phyloP scores from a whole-genome alignment of 2,888 invertebrate species.

The Bombyx huttoni region DNA sequence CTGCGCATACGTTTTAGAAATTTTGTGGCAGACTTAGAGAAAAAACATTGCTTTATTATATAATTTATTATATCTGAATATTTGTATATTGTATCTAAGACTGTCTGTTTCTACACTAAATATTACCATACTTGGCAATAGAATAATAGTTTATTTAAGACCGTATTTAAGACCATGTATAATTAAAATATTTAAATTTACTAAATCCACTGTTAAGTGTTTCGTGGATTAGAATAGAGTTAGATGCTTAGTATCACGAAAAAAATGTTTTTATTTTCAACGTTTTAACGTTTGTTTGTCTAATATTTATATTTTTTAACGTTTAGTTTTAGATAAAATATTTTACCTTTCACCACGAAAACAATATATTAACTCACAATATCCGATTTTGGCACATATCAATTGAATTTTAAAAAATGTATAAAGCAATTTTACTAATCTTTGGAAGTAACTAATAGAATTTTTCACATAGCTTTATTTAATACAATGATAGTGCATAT shows the following conservation, averaged over 20 bases:
- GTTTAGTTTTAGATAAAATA: not conserved
- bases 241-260: too few relatives aligned
- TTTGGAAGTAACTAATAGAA: not conserved
- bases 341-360: not conserved
- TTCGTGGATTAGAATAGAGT: not conserved
- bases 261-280: not conserved
- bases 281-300: too few relatives aligned
- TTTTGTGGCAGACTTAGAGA: too few relatives aligned
- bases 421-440: not conserved
- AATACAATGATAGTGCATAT: not conserved
- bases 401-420: not conserved
- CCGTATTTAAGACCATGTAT: not conserved
- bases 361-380: not conserved
- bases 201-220: not conserved
- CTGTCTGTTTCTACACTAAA: too few relatives aligned
- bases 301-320: not conserved
- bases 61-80: too few relatives aligned
- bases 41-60: too few relatives aligned
- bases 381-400: not conserved
- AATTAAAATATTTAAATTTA: not conserved
- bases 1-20: too few relatives aligned
- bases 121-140: too few relatives aligned
- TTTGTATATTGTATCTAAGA: too few relatives aligned
- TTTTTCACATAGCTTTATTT: not conserved
- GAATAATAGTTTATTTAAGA: too few relatives aligned